phyloP scores from a whole-genome alignment of 2,797 vertebrate species.

The Sebastes umbrosus region DNA sequence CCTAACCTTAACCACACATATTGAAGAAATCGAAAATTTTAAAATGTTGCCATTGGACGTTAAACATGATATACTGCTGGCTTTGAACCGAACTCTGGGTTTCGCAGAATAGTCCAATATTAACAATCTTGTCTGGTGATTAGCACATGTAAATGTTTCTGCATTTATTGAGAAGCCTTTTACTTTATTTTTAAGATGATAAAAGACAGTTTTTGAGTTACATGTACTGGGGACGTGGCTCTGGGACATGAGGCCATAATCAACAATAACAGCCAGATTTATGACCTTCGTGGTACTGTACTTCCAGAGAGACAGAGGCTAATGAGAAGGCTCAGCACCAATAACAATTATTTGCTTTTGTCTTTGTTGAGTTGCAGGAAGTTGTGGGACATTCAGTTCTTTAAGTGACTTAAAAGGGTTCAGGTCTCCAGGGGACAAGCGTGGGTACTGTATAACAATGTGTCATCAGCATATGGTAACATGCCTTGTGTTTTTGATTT shows the following conservation, averaged over 20 bases:
- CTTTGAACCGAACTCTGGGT: background rate
- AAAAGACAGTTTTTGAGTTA: background rate
- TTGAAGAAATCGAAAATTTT: background rate
- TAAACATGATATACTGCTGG: background rate
- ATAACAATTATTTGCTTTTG: background rate
- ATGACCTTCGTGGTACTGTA: background rate
- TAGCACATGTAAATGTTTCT: background rate
- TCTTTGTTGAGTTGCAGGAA: background rate
- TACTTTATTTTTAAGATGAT: background rate
- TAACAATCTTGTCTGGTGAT: background rate
- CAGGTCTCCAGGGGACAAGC: background rate
- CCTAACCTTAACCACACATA: background rate
- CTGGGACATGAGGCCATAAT: background rate
- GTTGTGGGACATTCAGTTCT: background rate
- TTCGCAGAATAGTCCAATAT: background rate
- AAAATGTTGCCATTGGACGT: background rate
- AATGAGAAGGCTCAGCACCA: conserved; percentile 8
- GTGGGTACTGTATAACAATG: background rate
- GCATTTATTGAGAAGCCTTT: background rate
- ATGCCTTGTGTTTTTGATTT: background rate
- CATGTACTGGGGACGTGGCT: background rate
- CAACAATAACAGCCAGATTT: background rate
- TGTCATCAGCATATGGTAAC: background rate
- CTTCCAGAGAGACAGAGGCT: background rate
- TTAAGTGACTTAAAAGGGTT: conserved; percentile 5